phyloP scores from a whole-genome alignment of 2,888 invertebrate species.

The Smittia aterrima region DNA sequence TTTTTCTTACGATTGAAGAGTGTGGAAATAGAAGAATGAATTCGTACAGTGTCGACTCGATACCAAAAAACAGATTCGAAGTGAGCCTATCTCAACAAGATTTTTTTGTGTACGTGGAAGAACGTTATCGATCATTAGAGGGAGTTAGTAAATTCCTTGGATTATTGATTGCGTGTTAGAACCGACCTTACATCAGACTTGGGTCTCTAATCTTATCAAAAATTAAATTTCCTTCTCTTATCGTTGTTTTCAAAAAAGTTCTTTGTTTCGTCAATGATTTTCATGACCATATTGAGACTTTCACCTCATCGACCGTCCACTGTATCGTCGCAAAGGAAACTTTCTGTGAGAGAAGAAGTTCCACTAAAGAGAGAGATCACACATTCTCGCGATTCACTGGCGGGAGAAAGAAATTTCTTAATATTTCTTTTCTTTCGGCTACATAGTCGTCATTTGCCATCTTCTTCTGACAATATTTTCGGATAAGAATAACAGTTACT shows the following conservation, averaged over 20 bases:
- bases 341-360: slow-evolving; percentile 1
- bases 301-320: background rate
- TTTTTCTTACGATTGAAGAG: slow-evolving; percentile 4
- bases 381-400: background rate
- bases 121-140: background rate
- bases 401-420: slow-evolving; percentile 16
- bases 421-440: background rate
- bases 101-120: background rate
- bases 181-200: background rate
- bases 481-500: slow-evolving; percentile 12
- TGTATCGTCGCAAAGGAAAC: slow-evolving; percentile 3
- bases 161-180: background rate
- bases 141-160: background rate
- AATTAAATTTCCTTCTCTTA: no score
- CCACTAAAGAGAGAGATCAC: background rate
- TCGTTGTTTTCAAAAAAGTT: background rate
- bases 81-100: slow-evolving; percentile 2
- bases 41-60: background rate
- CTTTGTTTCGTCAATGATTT: background rate
- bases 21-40: background rate
- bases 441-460: slow-evolving; percentile 17
- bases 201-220: background rate
- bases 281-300: background rate
- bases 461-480: background rate
- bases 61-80: background rate